Conservation (phyloP, 2,113 vertebrate genomes). For the Cebidichthys violaceus region DNA sequence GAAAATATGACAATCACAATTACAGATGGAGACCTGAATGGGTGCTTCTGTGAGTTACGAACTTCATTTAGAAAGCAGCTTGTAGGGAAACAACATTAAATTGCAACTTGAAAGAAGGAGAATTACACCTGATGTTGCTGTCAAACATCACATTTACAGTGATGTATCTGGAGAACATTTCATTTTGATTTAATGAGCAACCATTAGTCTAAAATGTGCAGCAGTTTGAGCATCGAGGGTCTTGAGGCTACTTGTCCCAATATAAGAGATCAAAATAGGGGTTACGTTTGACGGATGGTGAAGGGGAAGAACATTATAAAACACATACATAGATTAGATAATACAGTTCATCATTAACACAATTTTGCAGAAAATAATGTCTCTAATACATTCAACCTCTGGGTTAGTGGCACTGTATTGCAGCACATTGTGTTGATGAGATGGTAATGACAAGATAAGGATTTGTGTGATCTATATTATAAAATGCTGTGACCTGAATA, state of each 20-base stretch:
- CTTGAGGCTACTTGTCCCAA: not conserved
- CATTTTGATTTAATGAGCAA: slow-evolving; percentile 25
- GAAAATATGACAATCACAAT: slow-evolving; percentile 22
- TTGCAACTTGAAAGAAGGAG: not conserved
- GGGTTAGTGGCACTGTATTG: not conserved
- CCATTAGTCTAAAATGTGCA: slow-evolving; percentile 4
- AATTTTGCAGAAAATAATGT: slow-evolving; percentile 17
- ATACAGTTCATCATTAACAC: slow-evolving; percentile 7
- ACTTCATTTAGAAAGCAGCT: not conserved
- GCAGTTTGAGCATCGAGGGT: not conserved
- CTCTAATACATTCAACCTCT: slow-evolving; percentile 2
- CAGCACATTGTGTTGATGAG: slow-evolving; percentile 34
- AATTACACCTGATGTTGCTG: not conserved
- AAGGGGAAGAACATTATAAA: slow-evolving; percentile 24
- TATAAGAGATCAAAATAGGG: slow-evolving; percentile 9
- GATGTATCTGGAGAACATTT: not conserved
- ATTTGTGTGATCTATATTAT: slow-evolving; percentile 39
- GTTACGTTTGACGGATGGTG: slow-evolving; percentile 23
- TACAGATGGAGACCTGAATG: slow-evolving; percentile 2
- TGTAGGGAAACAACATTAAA: not conserved
- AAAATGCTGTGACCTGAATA: slow-evolving; percentile 39
- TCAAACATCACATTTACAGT: slow-evolving; percentile 18
- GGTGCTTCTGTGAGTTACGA: not conserved
- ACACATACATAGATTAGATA: slow-evolving; percentile 16
- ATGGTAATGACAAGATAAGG: not conserved